Evolutionary conservation across 64 coral and sea anemone species (phyloP), one percentile per base, ranked within the genome.

Genomic region (Anthopleura sola): DNA sequence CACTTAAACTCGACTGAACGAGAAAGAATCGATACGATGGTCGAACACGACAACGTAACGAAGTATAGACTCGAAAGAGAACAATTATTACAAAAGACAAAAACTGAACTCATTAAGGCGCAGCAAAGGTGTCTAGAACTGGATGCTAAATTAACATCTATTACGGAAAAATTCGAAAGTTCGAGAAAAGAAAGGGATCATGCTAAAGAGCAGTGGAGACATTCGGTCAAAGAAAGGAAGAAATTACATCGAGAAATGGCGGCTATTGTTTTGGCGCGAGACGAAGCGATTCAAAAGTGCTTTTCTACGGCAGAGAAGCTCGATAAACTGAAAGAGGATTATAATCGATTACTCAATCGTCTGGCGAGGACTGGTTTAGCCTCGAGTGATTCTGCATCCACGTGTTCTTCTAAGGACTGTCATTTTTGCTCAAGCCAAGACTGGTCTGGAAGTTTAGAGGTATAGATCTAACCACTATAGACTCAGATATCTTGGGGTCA

Each of bases 261-360:
- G 19, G 69, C 64, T 14, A 85, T 92, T 39, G 88, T 90, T 46
- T 83, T 92, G 79, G 90, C 97, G 3, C 86, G 97, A 39, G 97
- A 99, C 37, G 92, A 99, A 69, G 97, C 97, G 19, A 95, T 99
- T 62, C 97, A 94, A 53, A 92, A 94, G 33, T 94, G 93, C 56
- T 94, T 98, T 26, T 98, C 96, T 18, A 98, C 96, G 18, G 87
- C 87, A 18, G 92, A 94, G 53, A 89, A 94, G 69, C 49, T 98
- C 20, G 96, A 94, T 78, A 91, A 94, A 29, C n/a, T 98, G 24
- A 94, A 94, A 78, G 96, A 98, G 14, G 92, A 90, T 39, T 86
- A 94, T 36, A 94, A 98, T 75, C 83, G 87, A 28, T 64, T 98
- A 79, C 29, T 92, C 40, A 94, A 91, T 62, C 88, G 92, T 84